These are phyloP conservation scores for Melipona quadrifasciata DNA, from an alignment of 1,140 invertebrate genomes.

Conservation along the genomic window DNA sequence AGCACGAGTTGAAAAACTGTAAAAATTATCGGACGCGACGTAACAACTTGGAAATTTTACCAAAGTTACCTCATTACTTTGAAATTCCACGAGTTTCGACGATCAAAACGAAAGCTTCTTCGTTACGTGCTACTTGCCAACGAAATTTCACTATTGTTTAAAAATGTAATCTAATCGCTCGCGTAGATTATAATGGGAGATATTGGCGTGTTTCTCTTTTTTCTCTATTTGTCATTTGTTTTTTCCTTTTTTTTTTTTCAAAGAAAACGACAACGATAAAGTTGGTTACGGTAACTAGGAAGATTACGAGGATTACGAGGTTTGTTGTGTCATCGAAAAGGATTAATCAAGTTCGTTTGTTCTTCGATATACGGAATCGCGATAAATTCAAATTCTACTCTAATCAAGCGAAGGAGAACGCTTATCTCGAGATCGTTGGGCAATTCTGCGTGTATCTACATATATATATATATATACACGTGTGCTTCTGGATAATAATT, in stretches of 20 bases:
- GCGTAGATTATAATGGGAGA: not conserved
- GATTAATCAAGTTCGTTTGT: not conserved
- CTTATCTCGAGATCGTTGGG: not conserved
- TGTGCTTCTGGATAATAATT: not conserved
- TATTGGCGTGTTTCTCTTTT: too few species aligned
- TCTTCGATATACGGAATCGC: not conserved
- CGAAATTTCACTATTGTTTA: not conserved
- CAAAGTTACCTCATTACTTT: too few species aligned
- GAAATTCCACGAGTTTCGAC: too few species aligned
- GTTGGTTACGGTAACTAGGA: not conserved
- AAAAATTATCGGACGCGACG: not conserved
- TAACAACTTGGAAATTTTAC: too few species aligned
- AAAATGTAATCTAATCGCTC: not conserved
- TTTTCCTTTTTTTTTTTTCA: not conserved
- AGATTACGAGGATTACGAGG: not conserved
- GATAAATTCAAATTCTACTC: not conserved
- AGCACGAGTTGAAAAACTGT: not conserved
- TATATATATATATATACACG: not conserved
- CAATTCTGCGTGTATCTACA: not conserved
- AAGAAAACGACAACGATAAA: not conserved
- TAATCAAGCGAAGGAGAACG: not conserved
- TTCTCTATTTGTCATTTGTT: not conserved
- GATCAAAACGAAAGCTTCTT: not conserved
- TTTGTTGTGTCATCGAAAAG: not conserved
- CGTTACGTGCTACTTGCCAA: not conserved